Conservation (phyloP, 2,888 invertebrate genomes). For the Oxystoma pomonae region DNA sequence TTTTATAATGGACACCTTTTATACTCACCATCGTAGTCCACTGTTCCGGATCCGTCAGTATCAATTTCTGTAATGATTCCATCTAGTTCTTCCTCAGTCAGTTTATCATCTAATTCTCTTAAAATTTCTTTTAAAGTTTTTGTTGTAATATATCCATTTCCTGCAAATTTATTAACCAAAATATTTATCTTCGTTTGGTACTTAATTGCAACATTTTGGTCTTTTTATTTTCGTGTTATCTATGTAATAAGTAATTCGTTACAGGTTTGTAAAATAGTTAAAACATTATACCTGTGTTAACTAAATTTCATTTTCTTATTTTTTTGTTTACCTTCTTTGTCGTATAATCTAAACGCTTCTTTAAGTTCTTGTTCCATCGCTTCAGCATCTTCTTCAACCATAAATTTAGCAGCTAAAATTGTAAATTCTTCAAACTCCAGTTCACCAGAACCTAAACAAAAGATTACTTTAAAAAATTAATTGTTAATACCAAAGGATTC, state of each 20-base stretch:
- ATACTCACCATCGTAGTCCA: conserved; percentile 90
- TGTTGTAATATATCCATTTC: conserved; percentile 91
- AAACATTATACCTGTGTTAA: too few relatives aligned
- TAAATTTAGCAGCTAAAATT: conserved; percentile 74
- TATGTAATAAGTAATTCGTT: too few relatives aligned
- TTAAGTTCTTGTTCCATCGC: conserved; percentile 91
- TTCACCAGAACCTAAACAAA: conserved; percentile 72
- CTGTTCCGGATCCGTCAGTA: conserved; percentile 95
- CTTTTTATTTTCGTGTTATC: too few relatives aligned
- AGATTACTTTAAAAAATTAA: too few relatives aligned
- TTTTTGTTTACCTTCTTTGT: conserved; percentile 64
- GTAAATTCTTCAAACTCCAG: conserved; percentile 87
- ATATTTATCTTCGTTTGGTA: conserved; percentile 3
- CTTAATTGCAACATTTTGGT: not conserved
- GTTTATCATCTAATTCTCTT: conserved; percentile 89
- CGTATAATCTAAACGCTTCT: conserved; percentile 88
- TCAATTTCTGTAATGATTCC: conserved; percentile 98
- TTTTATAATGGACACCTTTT: too few relatives aligned
- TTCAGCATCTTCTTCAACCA: conserved; percentile 81
- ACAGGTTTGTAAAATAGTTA: too few relatives aligned
- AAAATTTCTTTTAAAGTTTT: conserved; percentile 87
- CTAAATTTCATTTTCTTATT: not conserved
- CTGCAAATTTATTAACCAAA: too few relatives aligned
- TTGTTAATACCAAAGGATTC: too few relatives aligned
- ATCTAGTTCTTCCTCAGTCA: conserved; percentile 89